Evolutionary conservation across 2,888 invertebrate genomes (phyloP), one percentile per base, ranked within the genome.

Genomic region (Carabus problematicus): DNA sequence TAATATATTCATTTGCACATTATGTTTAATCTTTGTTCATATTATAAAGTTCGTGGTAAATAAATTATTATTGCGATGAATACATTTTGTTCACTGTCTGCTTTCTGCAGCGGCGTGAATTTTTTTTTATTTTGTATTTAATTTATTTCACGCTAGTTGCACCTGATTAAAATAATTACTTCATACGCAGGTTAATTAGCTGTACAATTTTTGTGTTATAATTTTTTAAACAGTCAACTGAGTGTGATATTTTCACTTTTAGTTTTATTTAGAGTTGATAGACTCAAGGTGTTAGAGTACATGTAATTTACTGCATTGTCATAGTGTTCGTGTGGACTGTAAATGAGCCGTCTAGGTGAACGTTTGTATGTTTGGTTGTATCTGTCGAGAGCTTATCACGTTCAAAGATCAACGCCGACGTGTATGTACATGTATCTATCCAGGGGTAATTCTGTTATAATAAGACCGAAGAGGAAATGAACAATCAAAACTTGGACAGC

Each of bases 401-500:
- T 29, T 29, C 29, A 29, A 2, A 29, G 29, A 29, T 29, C 29
- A 29, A 29, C 29, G 7, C 45, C 11, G 52, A 16, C 52, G 52
- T 52, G 19, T 19, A 52, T 58, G 66, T 66, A 58, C 66, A 66
- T 66, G 58, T 63, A 39, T 63, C 63, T 63, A 54, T 63, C 58
- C 47, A 58, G 54, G 54, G 70, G 72, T 72, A 74, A 74, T 74
- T 73, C 72, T 73, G 71, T 71, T 72, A 72, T 74, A 74, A 74
- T 74, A 72, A 73, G 71, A 70, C 56, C 61, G 63, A 72, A 70
- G 70, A 74, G 75, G 75, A 75, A 75, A 73, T 74, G 73, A 72
- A 71, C 72, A 73, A 75, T 75, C 74, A 75, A 73, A 70, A 72
- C n/a, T 70, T 71, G 72, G 73, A 74, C 74, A 74, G 74, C 74